phyloP scores from a whole-genome alignment of 2,113 vertebrate genomes.

The Thamnaconus septentrionalis region DNA sequence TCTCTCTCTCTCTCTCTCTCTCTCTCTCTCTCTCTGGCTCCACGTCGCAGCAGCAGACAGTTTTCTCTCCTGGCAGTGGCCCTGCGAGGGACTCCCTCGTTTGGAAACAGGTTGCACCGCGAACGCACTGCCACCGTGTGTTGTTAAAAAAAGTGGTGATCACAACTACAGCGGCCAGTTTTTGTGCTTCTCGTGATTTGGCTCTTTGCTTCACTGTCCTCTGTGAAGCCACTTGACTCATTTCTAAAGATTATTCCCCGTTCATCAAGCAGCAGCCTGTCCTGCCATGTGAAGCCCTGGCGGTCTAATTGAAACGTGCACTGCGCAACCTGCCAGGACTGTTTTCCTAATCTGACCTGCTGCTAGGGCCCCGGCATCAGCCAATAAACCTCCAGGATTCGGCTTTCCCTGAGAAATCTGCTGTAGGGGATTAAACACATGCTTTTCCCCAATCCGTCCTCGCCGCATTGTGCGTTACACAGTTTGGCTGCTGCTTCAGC shows the following conservation, averaged over 20 bases:
- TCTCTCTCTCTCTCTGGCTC: no score
- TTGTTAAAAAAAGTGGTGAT: not conserved
- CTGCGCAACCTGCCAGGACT: constrained; percentile 21
- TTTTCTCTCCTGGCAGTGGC: no score
- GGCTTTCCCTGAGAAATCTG: constrained; percentile 45
- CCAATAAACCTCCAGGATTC: constrained; percentile 43
- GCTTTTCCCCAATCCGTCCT: constrained; percentile 30
- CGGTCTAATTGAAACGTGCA: constrained; percentile 27
- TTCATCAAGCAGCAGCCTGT: not conserved
- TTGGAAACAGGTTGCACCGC: no score
- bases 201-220: no score
- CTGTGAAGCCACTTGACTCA: not conserved
- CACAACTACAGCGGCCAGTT: not conserved
- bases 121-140: no score
- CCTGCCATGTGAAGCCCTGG: constrained; percentile 8
- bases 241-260: constrained; percentile 7
- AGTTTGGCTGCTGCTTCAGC: constrained; percentile 37
- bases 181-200: not conserved
- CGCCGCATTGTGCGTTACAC: constrained; percentile 32
- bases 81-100: no score
- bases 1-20: no score
- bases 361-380: constrained; percentile 14
- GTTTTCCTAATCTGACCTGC: constrained; percentile 26
- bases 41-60: no score
- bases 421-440: constrained; percentile 45